Evolutionary conservation across 2,113 vertebrate genomes (phyloP), one percentile per base, ranked within the genome.

Genomic region (Natator depressus): DNA sequence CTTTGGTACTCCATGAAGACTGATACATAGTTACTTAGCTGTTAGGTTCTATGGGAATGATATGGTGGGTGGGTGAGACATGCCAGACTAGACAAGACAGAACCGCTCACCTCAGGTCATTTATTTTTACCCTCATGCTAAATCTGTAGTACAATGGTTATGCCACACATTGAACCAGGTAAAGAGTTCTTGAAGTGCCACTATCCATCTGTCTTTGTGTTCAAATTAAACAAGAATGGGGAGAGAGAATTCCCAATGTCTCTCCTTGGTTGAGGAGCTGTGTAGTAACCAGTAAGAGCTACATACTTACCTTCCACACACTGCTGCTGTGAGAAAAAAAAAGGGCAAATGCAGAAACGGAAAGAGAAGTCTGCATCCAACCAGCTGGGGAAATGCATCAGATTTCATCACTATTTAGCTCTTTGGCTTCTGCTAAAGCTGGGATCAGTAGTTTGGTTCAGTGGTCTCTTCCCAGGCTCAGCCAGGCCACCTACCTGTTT

Each of bases 401-500:
- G 31, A 8, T n/a, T 19, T 65, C 4, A 4, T 16, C n/a, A 31
- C 13, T 65, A n/a, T 7, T n/a, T 16, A 65, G 31, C 31, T 16
- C 14, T 25, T 17, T 65, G 62, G 14, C 29, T 65, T 65, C 31
- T 65, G 62, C 14, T 65, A 65, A 65, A n/a, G 62, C 62, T n/a
- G 50, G 50, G 14, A 50, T 50, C 50, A 50, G 50, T 50, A 16
- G 14, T 50, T 50, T n/a, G 29, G 19, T 65, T n/a, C 59, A 25
- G 10, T 8, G 12, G 29, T 19, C 29, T 80, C 27, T 12, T 46
- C 76, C 14, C 12, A 27, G 11, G 35, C n/a, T 62, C 22, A 69
- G 25, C 17, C 38, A 42, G 13, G 20, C 76, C 24, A 16, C 50
- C 50, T 98, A 99, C 99, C 98, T 97, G 98, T 97, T 92, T 98